Evolutionary conservation across 2,113 vertebrate species (phyloP).

Genomic region (Oophaga pumilio): DNA sequence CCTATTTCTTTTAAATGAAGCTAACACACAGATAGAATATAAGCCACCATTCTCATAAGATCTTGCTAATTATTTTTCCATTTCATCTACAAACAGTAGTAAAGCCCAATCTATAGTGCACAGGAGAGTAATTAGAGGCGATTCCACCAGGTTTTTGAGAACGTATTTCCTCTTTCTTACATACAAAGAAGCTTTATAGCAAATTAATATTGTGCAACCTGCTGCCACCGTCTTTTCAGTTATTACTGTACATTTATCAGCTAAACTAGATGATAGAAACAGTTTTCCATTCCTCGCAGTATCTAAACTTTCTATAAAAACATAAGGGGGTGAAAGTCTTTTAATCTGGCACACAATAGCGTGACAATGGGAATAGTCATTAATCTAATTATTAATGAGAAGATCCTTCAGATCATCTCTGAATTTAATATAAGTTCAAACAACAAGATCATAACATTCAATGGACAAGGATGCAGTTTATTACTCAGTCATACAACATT

Average conservation of each 20-base stretch:
- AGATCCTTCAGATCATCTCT: too few species aligned
- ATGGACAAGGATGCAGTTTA: too few species aligned
- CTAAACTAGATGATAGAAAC: conserved; percentile 4
- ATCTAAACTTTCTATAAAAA: background rate
- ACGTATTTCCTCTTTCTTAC: conserved; percentile 17
- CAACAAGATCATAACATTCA: too few species aligned
- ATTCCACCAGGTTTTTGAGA: conserved; percentile 8
- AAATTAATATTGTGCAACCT: conserved; percentile 12
- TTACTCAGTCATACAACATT: too few species aligned
- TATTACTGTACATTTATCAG: conserved; percentile 4
- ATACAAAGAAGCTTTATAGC: conserved; percentile 25
- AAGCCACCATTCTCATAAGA: conserved; percentile 16
- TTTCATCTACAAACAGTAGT: conserved; percentile 32
- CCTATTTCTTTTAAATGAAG: background rate
- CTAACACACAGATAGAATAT: conserved; percentile 4
- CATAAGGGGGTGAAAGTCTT: background rate
- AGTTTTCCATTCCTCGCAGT: background rate
- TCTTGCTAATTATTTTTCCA: conserved; percentile 43
- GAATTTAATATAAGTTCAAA: too few species aligned
- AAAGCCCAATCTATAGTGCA: conserved; percentile 12
- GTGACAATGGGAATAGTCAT: background rate
- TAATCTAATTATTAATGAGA: too few species aligned
- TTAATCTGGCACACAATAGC: background rate
- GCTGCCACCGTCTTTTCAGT: background rate
- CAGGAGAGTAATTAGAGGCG: conserved; percentile 19